Evolutionary conservation across 2,888 invertebrate species (phyloP), one percentile per base, ranked within the genome.

Genomic region (Lithodes maja): DNA sequence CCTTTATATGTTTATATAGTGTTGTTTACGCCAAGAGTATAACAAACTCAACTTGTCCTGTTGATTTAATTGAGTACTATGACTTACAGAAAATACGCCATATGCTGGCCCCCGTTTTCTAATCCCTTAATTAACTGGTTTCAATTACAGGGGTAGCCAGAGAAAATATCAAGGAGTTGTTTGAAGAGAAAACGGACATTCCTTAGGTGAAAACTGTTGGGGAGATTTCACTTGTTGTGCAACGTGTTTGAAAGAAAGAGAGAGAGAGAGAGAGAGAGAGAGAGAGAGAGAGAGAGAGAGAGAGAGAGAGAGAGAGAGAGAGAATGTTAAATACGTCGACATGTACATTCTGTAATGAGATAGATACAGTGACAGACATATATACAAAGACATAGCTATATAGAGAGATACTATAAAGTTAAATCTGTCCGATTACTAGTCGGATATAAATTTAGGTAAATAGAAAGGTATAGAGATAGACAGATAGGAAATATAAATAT

Each of bases 251-350:
- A 71, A 12, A 61, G 61, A 61, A n/a, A 78, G 53, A 52, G 53
- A 78, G 53, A 78, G 78, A 78, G 12, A 78, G 78, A 78, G 78
- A 78, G 78, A 78, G 78, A 78, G 78, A 78, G 78, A 78, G 53
- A 78, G 53, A 78, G 78, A 78, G 12, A 78, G 78, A 78, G 52
- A 78, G 78, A 78, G 52, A 78, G 78, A 78, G 12, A 78, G 49
- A 78, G 3, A 77, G 75, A 77, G 3, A 77, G 75, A 77, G 3
- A 77, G 49, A 77, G 3, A 77, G 33, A 77, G 33, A 77, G 33
- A 15, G 5, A 15, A 15, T 68, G 68, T 68, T 33, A 33, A 33
- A 33, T 33, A 33, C 33, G 33, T 33, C 33, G 33, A 33, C 33
- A 33, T 33, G 33, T 33, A 33, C 33, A 33, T 33, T 33, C 33